Evolutionary conservation across 2,113 vertebrate species (phyloP).

Genomic region (Polypterus senegalus): DNA sequence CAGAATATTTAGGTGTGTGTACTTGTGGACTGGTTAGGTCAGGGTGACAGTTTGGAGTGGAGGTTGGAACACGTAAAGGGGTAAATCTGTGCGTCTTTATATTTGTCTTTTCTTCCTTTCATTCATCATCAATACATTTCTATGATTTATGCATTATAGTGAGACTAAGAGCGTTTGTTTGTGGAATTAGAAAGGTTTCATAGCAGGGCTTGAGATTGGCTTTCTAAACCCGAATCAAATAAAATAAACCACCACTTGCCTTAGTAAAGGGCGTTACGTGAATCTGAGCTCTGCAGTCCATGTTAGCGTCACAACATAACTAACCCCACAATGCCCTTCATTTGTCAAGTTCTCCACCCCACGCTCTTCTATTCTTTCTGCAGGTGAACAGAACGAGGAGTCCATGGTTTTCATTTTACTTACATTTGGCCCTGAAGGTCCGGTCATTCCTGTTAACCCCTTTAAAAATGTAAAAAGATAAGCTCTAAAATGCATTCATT

Average conservation of each 20-base stretch:
- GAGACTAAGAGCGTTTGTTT: no score
- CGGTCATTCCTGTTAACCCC: constrained; percentile 12
- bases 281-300: neutral
- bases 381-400: neutral
- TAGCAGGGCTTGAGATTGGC: no score
- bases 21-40: no score
- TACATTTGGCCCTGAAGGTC: constrained; percentile 17
- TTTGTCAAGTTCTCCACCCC: neutral
- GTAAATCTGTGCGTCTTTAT: no score
- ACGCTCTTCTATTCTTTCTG: neutral
- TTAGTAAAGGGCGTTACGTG: neutral
- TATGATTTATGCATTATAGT: no score
- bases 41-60: no score
- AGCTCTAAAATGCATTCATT: neutral
- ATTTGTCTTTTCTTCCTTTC: no score
- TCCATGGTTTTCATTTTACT: neutral
- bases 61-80: no score
- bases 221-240: no score
- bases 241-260: neutral
- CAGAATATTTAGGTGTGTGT: no score
- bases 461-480: constrained; percentile 11
- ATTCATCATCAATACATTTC: no score
- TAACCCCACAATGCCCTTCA: neutral
- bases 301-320: neutral
- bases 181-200: no score